Conservation (phyloP, 2,797 vertebrate species). For the Helarctos malayanus region DNA sequence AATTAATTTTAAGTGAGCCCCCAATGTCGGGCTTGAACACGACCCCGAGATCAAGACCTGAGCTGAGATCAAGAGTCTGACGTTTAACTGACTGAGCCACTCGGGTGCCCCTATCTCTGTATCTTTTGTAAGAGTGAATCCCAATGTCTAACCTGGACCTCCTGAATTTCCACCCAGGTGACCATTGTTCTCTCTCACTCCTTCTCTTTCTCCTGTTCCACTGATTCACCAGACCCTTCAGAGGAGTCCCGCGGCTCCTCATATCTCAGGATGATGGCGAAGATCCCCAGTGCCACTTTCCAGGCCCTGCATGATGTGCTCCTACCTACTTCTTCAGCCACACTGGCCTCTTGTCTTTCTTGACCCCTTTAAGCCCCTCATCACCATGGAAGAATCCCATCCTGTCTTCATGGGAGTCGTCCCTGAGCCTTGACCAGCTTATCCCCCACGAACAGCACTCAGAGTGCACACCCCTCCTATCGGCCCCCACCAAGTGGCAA, state of each 20-base stretch:
- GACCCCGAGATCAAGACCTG: not conserved
- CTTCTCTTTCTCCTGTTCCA: not conserved
- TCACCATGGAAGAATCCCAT: not conserved
- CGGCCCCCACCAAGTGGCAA: not conserved
- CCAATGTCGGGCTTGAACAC: not conserved
- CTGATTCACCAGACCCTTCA: fast-evolving
- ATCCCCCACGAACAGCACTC: fast-evolving
- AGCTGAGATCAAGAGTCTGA: not conserved
- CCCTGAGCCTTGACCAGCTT: not conserved
- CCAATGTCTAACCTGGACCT: not conserved
- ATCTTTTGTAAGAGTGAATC: not conserved
- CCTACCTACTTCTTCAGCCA: not conserved
- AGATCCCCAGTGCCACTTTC: not conserved
- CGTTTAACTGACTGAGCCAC: fast-evolving
- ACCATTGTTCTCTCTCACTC: not conserved
- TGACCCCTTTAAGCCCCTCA: too few relatives aligned
- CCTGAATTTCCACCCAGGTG: not conserved
- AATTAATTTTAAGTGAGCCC: too few relatives aligned
- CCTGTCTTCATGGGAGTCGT: not conserved
- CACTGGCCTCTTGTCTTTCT: not conserved
- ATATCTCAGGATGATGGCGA: not conserved
- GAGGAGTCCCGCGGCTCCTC: not conserved
- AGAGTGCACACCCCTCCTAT: not conserved
- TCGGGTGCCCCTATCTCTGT: not conserved
- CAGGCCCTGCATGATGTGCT: not conserved